phyloP scores from a whole-genome alignment of 2,113 vertebrate genomes.

The Phylloscopus whistleri region DNA sequence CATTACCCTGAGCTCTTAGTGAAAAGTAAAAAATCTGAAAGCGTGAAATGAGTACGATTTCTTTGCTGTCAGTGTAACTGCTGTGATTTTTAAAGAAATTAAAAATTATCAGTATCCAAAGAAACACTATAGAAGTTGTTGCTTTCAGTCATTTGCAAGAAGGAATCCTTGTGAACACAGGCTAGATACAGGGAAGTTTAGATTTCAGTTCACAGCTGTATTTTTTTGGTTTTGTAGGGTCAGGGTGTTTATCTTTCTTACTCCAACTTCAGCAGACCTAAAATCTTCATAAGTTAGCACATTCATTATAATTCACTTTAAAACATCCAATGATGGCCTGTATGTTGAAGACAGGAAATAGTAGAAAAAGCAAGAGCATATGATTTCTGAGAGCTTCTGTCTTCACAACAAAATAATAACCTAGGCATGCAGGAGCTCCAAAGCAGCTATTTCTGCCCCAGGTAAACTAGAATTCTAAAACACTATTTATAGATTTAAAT shows the following conservation, averaged over 20 bases:
- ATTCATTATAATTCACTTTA: slow-evolving; percentile 20
- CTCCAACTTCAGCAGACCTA: neutral
- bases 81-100: neutral
- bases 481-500: slow-evolving; percentile 18
- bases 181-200: neutral
- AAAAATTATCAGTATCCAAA: neutral
- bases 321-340: neutral
- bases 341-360: slow-evolving; percentile 9
- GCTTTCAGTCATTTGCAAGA: neutral
- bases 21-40: neutral
- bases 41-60: neutral
- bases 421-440: neutral
- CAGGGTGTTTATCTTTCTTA: neutral
- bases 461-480: neutral
- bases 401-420: slow-evolving; percentile 15
- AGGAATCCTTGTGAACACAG: neutral
- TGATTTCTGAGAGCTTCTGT: slow-evolving; percentile 6
- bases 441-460: neutral
- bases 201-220: neutral
- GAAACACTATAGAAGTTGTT: neutral
- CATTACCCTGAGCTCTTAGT: neutral
- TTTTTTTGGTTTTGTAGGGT: neutral
- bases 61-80: neutral
- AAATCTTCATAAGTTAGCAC: slow-evolving; percentile 13
- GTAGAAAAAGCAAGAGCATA: neutral